A percentile compares a stretch with the other conserved stretches of the same genome.
These are phyloP conservation scores for Enteromius viviparus DNA, from an alignment of 2,797 vertebrate species.

Conservation along the genomic window DNA sequence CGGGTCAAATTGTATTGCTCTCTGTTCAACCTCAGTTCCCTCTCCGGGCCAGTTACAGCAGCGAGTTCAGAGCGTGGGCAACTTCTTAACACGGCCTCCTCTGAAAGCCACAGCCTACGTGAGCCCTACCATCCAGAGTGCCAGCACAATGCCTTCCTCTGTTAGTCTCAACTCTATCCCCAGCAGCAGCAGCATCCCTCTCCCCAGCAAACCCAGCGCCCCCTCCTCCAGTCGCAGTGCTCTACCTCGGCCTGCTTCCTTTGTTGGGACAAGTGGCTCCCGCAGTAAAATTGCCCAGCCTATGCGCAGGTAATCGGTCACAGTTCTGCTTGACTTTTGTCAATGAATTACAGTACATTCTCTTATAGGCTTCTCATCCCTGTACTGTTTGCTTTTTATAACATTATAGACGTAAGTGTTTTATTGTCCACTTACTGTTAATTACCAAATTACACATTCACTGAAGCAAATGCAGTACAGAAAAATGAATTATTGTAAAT, in stretches of 20 bases:
- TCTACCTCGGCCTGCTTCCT: slow-evolving; percentile 90
- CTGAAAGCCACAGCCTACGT: slow-evolving; percentile 97
- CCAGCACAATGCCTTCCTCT: slow-evolving; percentile 78
- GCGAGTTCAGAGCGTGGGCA: slow-evolving; percentile 91
- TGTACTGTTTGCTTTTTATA: no score
- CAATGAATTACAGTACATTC: neutral
- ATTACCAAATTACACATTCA: no score
- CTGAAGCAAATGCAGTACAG: no score
- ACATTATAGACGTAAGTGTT: no score
- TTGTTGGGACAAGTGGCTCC: slow-evolving; percentile 82
- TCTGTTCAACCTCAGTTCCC: slow-evolving; percentile 84
- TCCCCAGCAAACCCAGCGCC: slow-evolving; percentile 84
- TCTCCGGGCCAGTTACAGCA: slow-evolving; percentile 92
- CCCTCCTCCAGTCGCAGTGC: slow-evolving; percentile 83
- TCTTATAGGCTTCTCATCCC: neutral
- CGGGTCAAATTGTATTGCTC: neutral
- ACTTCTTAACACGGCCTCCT: slow-evolving; percentile 87
- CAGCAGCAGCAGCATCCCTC: slow-evolving; percentile 78
- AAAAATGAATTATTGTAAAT: no score
- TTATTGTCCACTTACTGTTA: no score
- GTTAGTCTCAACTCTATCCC: slow-evolving; percentile 81
- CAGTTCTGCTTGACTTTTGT: neutral
- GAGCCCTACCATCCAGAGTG: slow-evolving; percentile 92
- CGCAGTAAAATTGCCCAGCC: slow-evolving; percentile 89
- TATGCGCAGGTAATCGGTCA: slow-evolving; percentile 78